Evolutionary conservation across 2,888 invertebrate genomes (phyloP).

Genomic region (Hypercompe scribonia): DNA sequence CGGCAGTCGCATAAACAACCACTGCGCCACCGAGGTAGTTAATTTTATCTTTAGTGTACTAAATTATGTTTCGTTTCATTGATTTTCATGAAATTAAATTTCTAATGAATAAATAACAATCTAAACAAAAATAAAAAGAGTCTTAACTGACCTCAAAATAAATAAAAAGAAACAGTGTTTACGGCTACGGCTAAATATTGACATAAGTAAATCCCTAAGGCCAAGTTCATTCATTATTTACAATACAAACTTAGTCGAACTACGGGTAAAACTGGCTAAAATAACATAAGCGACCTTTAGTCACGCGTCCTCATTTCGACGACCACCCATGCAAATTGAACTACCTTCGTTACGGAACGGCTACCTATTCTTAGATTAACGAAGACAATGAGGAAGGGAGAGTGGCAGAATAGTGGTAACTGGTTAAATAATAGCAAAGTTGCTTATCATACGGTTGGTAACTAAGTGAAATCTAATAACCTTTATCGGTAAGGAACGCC

Average conservation of each 20-base stretch:
- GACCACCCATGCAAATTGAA: slow-evolving; percentile 60
- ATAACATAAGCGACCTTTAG: slow-evolving; percentile 55
- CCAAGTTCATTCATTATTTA: slow-evolving; percentile 12
- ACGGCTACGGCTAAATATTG: not conserved
- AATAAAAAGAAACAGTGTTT: not conserved
- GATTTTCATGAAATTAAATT: no score
- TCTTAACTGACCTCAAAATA: not conserved
- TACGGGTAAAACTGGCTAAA: slow-evolving; percentile 35
- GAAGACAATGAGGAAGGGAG: not conserved
- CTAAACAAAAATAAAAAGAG: no score
- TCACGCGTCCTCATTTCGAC: slow-evolving; percentile 53
- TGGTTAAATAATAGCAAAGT: not conserved
- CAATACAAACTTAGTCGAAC: slow-evolving; percentile 15
- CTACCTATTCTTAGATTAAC: slow-evolving; percentile 14
- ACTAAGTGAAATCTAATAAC: not conserved
- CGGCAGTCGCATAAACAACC: no score
- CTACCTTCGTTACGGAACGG: slow-evolving; percentile 58
- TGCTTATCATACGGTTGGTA: not conserved
- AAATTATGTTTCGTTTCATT: no score
- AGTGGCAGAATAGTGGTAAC: not conserved
- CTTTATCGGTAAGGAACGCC: no score
- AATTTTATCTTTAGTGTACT: no score
- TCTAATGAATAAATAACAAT: not conserved
- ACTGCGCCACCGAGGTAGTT: no score
- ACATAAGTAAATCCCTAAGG: not conserved